Conservation (phyloP, 2,888 invertebrate species). For the Cordilura impudica region DNA sequence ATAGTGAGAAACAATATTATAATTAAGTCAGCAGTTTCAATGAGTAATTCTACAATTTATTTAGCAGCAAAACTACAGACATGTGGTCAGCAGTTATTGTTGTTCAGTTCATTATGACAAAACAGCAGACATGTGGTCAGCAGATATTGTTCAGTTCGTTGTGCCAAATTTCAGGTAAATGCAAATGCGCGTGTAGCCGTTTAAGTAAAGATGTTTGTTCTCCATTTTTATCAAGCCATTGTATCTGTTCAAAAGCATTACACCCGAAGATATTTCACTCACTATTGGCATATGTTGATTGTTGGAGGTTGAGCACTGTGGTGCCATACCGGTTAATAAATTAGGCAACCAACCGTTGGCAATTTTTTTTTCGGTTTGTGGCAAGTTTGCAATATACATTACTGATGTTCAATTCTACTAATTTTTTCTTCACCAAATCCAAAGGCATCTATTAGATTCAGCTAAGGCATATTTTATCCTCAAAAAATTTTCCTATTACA, state of each 20-base stretch:
- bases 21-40: no score
- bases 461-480: constrained; percentile 55
- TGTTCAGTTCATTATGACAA: no score
- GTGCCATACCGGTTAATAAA: background rate
- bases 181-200: no score
- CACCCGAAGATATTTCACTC: constrained; percentile 12
- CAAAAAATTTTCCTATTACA: constrained; percentile 31
- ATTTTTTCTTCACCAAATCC: constrained; percentile 61
- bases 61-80: no score
- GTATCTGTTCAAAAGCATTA: constrained; percentile 18
- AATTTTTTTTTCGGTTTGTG: constrained; percentile 41
- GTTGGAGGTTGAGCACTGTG: constrained; percentile 13
- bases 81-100: no score
- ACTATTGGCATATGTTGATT: constrained; percentile 25
- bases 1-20: no score
- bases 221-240: constrained; percentile 2
- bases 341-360: no score
- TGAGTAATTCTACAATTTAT: no score
- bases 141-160: no score
- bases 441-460: constrained; percentile 60
- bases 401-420: constrained; percentile 39
- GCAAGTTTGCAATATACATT: constrained; percentile 55
- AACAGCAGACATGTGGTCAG: no score
- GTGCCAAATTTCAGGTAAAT: no score
- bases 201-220: background rate